phyloP scores from a whole-genome alignment of 2,888 invertebrate species.

The Campoplex nolae region DNA sequence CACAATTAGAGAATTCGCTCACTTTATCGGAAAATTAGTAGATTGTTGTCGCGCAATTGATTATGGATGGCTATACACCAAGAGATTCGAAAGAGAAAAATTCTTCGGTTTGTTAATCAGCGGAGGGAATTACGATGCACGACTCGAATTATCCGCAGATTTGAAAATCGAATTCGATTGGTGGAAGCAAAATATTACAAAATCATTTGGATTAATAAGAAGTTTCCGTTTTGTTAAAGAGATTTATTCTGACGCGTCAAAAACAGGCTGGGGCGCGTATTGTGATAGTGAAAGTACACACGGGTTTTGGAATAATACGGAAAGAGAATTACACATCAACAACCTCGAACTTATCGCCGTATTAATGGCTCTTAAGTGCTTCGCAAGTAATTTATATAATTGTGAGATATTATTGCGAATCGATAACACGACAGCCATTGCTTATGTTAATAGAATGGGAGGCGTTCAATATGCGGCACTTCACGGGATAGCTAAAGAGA shows the following conservation, averaged over 20 bases:
- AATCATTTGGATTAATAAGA: slow-evolving; percentile 40
- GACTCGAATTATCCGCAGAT: slow-evolving; percentile 31
- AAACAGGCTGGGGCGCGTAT: slow-evolving; percentile 55
- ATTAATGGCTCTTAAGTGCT: slow-evolving; percentile 59
- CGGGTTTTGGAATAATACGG: slow-evolving; percentile 38
- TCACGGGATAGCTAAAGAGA: slow-evolving; percentile 34
- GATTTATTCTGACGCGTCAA: slow-evolving; percentile 61
- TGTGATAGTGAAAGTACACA: slow-evolving; percentile 38
- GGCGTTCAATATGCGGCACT: slow-evolving; percentile 42
- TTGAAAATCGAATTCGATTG: slow-evolving; percentile 52
- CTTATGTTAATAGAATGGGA: slow-evolving; percentile 53
- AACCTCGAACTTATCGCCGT: slow-evolving; percentile 27
- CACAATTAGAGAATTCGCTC: slow-evolving; percentile 52
- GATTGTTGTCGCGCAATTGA: slow-evolving; percentile 52
- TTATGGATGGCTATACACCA: slow-evolving; percentile 49
- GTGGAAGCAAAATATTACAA: slow-evolving; percentile 56
- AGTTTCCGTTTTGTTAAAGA: slow-evolving; percentile 43
- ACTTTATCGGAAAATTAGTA: slow-evolving; percentile 34
- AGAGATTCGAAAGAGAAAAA: slow-evolving; percentile 48
- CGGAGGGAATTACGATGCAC: slow-evolving; percentile 47
- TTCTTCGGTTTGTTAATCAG: slow-evolving; percentile 36
- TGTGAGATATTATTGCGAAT: slow-evolving; percentile 62
- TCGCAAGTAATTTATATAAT: slow-evolving; percentile 46
- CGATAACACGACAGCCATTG: slow-evolving; percentile 63
- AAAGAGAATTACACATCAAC: slow-evolving; percentile 42